Percentiles rank a stretch among this genome's conserved stretches.
Conservation (phyloP, 2,113 vertebrate species). For the Rissa tridactyla region DNA sequence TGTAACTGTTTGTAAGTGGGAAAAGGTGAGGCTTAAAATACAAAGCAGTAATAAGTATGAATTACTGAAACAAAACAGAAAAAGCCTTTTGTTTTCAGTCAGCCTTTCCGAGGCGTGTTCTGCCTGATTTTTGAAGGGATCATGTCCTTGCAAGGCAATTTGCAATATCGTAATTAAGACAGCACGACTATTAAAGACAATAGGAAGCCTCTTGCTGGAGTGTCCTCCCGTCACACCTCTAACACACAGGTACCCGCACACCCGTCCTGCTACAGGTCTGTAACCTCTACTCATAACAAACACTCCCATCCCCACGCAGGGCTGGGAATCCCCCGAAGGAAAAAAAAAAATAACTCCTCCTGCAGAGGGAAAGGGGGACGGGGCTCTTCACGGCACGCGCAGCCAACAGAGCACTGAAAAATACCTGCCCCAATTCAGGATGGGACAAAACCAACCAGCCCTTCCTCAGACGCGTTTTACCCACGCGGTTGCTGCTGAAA, state of each 20-base stretch:
- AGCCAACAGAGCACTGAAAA: background rate
- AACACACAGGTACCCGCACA: fast-evolving
- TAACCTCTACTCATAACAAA: background rate
- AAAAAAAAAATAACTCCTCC: background rate
- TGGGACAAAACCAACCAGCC: background rate
- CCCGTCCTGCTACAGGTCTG: fast-evolving
- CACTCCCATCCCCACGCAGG: fast-evolving
- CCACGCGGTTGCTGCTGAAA: fast-evolving
- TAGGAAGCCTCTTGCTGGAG: background rate
- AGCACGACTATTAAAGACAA: background rate
- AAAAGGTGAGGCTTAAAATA: constrained; percentile 69
- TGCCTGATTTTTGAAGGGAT: background rate
- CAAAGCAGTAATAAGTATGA: constrained; percentile 60
- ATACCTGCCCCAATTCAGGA: background rate
- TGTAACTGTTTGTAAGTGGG: constrained; percentile 60
- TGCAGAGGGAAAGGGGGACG: fast-evolving
- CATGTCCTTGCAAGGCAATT: background rate
- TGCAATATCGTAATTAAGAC: background rate
- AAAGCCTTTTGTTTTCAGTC: constrained; percentile 11
- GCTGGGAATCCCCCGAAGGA: fast-evolving
- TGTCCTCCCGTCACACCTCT: background rate
- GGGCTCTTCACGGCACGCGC: background rate
- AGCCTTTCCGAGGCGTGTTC: background rate
- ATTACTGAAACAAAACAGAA: constrained; percentile 33
- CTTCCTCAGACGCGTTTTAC: background rate